These are phyloP conservation scores for Caenorhabditis imperialis DNA, from an alignment of 2,888 invertebrate species.

Conservation along the genomic window DNA sequence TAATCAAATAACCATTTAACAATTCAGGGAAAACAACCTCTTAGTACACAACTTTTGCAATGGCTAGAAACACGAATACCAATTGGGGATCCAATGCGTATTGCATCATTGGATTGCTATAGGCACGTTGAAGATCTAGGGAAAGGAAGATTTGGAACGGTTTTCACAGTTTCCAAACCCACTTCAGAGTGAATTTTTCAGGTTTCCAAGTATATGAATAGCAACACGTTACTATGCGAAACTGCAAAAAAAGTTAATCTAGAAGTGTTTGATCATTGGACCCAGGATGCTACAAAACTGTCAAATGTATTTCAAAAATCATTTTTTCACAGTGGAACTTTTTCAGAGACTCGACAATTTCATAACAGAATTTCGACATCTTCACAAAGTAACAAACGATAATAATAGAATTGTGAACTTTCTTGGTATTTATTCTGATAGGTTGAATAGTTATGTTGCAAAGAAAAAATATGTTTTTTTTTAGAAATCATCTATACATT, in stretches of 20 bases:
- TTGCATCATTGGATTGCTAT: constrained; percentile 39
- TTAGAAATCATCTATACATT: constrained; percentile 53
- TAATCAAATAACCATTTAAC: not conserved
- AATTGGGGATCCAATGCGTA: constrained; percentile 49
- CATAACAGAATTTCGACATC: constrained; percentile 59
- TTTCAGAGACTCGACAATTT: constrained; percentile 59
- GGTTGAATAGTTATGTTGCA: constrained; percentile 17
- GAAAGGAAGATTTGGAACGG: constrained; percentile 62
- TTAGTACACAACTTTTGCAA: constrained; percentile 48
- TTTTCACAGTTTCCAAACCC: constrained; percentile 61
- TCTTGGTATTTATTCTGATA: constrained; percentile 62
- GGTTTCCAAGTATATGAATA: constrained; percentile 62
- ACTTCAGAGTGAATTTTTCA: too few relatives aligned
- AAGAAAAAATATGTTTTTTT: constrained; percentile 17
- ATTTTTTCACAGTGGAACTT: not conserved
- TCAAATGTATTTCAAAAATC: constrained; percentile 35
- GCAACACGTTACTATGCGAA: constrained; percentile 38
- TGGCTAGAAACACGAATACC: constrained; percentile 59
- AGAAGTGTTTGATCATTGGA: constrained; percentile 66
- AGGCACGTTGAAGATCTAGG: constrained; percentile 50
- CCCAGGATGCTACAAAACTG: constrained; percentile 52
- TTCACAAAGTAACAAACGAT: constrained; percentile 59
- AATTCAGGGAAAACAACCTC: constrained; percentile 36
- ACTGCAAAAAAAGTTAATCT: constrained; percentile 64
- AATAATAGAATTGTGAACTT: constrained; percentile 64